phyloP scores from a whole-genome alignment of 2,888 invertebrate species.

The Mythimna albipuncta region DNA sequence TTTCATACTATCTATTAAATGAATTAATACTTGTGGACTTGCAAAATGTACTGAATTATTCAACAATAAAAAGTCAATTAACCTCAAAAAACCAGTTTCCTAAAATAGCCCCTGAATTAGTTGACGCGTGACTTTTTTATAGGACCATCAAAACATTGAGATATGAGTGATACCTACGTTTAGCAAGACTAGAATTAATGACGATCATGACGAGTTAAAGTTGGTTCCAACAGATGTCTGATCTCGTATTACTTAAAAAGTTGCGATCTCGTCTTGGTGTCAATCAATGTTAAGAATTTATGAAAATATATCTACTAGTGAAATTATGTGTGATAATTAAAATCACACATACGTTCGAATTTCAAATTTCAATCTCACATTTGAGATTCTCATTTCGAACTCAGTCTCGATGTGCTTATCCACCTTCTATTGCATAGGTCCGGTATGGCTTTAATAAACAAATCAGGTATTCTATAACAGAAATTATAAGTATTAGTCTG shows the following conservation, averaged over 20 bases:
- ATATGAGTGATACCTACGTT: slow-evolving; percentile 21
- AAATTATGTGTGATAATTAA: no score
- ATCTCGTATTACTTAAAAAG: neutral
- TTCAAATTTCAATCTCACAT: no score
- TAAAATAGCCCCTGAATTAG: slow-evolving; percentile 14
- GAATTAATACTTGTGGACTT: neutral
- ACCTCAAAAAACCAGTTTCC: slow-evolving; percentile 38
- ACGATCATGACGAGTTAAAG: slow-evolving; percentile 27
- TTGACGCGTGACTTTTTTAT: slow-evolving; percentile 38
- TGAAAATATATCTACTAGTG: neutral
- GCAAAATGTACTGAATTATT: slow-evolving; percentile 9
- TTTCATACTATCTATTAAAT: neutral
- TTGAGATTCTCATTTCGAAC: no score
- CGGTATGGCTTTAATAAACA: neutral
- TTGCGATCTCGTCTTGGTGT: neutral
- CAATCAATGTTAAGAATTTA: neutral
- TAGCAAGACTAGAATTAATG: slow-evolving; percentile 32
- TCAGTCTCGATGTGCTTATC: neutral
- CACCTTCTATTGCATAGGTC: neutral
- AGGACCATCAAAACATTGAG: slow-evolving; percentile 28
- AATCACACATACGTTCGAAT: no score
- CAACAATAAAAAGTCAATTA: slow-evolving; percentile 31
- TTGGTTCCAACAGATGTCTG: slow-evolving; percentile 16
- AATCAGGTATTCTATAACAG: neutral
- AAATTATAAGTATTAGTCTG: neutral